These are phyloP conservation scores for Notechis scutatus DNA, from an alignment of 2,113 vertebrate species.

Conservation along the genomic window DNA sequence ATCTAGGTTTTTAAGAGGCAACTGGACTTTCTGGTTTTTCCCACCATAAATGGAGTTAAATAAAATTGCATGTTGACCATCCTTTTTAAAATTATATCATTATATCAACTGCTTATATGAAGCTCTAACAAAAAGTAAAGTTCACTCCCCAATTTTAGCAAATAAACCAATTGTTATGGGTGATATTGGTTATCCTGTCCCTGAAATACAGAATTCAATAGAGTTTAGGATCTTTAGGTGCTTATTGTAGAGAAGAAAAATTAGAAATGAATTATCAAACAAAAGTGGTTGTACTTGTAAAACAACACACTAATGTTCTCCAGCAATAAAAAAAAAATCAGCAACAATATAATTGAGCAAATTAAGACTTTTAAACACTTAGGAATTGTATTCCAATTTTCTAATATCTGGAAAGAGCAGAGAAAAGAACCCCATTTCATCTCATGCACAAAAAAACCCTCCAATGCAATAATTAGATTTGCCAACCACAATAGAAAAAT, in stretches of 20 bases:
- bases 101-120: neutral
- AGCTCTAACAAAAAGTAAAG: neutral
- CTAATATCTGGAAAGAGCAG: neutral
- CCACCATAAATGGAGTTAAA: neutral
- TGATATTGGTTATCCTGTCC: neutral
- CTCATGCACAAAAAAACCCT: neutral
- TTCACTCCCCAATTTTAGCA: neutral
- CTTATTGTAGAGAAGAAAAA: neutral
- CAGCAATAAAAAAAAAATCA: neutral
- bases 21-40: too few species aligned
- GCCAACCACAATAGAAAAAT: neutral
- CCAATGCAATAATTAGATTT: neutral
- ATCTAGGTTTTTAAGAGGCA: too few species aligned
- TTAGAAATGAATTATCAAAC: neutral
- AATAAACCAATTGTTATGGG: neutral
- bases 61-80: neutral
- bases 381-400: neutral
- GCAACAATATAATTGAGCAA: neutral
- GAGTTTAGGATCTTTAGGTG: neutral
- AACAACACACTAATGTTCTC: neutral
- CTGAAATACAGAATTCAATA: neutral
- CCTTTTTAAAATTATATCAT: neutral
- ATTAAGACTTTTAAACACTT: neutral
- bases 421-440: neutral
- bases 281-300: neutral